These are phyloP conservation scores for Gadus chalcogrammus DNA, from an alignment of 2,113 vertebrate genomes.

Conservation along the genomic window DNA sequence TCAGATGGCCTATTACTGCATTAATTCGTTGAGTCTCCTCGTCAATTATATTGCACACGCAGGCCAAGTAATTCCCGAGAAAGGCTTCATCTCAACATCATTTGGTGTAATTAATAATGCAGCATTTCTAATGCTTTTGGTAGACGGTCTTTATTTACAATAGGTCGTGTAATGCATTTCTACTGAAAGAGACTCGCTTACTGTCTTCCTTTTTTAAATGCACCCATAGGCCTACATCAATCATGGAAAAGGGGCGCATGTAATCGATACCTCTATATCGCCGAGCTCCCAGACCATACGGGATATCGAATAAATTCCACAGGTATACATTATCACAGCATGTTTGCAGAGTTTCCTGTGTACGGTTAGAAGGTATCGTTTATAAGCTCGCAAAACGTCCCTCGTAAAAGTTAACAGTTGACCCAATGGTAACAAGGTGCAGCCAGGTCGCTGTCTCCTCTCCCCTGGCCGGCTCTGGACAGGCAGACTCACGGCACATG, in stretches of 20 bases:
- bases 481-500: constrained; percentile 51
- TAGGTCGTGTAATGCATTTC: too few species aligned
- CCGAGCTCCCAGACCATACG: constrained; percentile 48
- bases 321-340: constrained; percentile 68
- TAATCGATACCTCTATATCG: constrained; percentile 63
- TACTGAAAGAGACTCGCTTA: too few species aligned
- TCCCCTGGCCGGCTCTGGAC: constrained; percentile 32
- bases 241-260: constrained; percentile 43
- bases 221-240: constrained; percentile 40
- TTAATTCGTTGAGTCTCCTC: too few species aligned
- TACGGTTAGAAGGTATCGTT: constrained; percentile 71
- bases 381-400: constrained; percentile 74
- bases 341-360: constrained; percentile 69
- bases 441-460: constrained; percentile 48
- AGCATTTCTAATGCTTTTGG: too few species aligned
- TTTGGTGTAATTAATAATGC: too few species aligned
- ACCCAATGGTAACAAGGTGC: constrained; percentile 72
- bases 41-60: too few species aligned
- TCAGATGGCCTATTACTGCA: too few species aligned
- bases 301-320: constrained; percentile 64
- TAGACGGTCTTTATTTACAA: too few species aligned
- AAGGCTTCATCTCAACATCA: too few species aligned
- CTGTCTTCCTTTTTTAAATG: too few species aligned
- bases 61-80: too few species aligned
- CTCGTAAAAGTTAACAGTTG: constrained; percentile 76